Base-by-base conservation (phyloP, 1,140 invertebrate species). In the Drosophila chauvacae region DNA sequence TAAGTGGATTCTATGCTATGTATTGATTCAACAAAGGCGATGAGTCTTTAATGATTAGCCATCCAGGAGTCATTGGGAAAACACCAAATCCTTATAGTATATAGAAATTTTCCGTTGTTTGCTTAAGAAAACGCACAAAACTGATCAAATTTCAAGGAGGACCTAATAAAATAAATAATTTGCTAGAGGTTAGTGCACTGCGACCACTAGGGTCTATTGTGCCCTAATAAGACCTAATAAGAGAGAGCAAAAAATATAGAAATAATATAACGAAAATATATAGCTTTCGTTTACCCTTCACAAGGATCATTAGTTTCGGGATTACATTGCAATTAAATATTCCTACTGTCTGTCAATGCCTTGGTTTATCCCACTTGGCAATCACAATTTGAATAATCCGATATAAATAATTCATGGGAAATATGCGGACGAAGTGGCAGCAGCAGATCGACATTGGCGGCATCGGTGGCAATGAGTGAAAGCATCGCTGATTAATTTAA, bases 401-500 rank as follows among this genome's bases (percentile, higher is more conserved):
- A 55, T 48, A 59, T 68, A 68, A 76, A 58, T 76, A 68, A 66
- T 51, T 45, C 55, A 63, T 73, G 69, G 6, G 55, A 16, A 58
- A 76, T 65, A 20, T 42, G 75, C 60, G n/a, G 28, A 51, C 41
- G 18, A 55, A 62, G 23, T 42, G 30, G 71, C 51, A 56, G 53
- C 35, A 26, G 35, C 41, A 18, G 39, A 44, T 44, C 48, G 35
- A 42, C 62, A 44, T 58, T 75, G 73, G 48, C 48, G 59, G 48
- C 61, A 45, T 45, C 37, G 66, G 62, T 66, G 48, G 66, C 62
- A 70, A 55, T 33, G 62, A 77, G 69, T 45, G 70, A 74, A 74
- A 74, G 57, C 74, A 77, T 56, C 57, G 50, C 41, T 77, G 74
- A 68, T 77, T 44, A 77, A 77, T 77, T 77, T 77, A 77, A 77